Conservation (phyloP, 2,888 invertebrate genomes). For the Chaitophorus viminalis region DNA sequence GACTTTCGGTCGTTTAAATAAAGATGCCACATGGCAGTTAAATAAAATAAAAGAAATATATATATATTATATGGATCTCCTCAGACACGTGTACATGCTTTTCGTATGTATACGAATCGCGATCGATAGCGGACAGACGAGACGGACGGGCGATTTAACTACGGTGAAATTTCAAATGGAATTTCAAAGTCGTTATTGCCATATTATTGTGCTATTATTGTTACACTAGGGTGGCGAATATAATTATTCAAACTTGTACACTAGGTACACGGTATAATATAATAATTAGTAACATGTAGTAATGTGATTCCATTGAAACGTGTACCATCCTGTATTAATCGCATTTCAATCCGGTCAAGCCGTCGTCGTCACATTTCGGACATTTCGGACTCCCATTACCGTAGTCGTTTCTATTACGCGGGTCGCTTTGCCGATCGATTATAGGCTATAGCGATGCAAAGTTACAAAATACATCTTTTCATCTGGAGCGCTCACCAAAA, state of each 20-base stretch:
- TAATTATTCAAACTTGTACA: not conserved
- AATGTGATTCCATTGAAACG: not conserved
- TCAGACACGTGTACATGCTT: not conserved
- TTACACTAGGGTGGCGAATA: not conserved
- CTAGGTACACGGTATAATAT: not conserved
- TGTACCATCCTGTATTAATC: not conserved
- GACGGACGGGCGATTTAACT: not conserved
- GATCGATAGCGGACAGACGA: not conserved
- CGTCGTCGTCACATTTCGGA: too few species aligned
- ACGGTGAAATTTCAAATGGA: not conserved
- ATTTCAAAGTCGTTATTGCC: not conserved
- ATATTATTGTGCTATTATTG: not conserved
- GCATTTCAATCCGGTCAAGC: not conserved
- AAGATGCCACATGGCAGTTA: too few species aligned
- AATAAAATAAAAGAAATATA: too few species aligned
- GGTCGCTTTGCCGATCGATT: too few species aligned
- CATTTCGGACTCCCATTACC: too few species aligned
- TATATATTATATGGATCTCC: not conserved
- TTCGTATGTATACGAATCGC: not conserved
- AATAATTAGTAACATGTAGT: not conserved
- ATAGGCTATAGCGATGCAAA: too few species aligned
- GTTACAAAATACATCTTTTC: too few species aligned
- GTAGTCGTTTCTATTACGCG: too few species aligned
- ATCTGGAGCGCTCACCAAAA: too few species aligned
- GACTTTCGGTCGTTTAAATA: too few species aligned